Evolutionary conservation across 2,797 vertebrate genomes (phyloP).

Genomic region (Kryptopterus vitreolus): DNA sequence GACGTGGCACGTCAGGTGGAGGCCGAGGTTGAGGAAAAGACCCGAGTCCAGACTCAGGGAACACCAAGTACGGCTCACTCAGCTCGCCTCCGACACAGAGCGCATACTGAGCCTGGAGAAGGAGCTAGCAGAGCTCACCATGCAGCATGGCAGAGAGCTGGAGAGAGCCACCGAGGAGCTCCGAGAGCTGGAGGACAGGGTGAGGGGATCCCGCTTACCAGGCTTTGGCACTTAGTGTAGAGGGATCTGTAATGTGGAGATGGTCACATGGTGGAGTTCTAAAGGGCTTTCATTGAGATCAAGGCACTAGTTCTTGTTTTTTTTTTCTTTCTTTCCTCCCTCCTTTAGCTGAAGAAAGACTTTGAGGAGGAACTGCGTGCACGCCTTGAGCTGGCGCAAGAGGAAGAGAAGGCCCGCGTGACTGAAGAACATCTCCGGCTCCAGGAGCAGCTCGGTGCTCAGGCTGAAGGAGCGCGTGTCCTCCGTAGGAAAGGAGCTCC

Average conservation of each 20-base stretch:
- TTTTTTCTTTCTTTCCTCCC: not conserved
- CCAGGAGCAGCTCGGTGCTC: constrained; percentile 54
- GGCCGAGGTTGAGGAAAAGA: constrained; percentile 70
- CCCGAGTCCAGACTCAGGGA: constrained; percentile 69
- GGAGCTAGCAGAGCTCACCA: constrained; percentile 67
- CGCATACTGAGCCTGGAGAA: constrained; percentile 68
- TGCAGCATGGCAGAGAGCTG: constrained; percentile 69
- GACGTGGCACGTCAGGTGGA: constrained; percentile 73
- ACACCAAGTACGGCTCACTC: constrained; percentile 62
- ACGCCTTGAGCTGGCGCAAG: constrained; percentile 56
- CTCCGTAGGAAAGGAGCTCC: constrained; percentile 63
- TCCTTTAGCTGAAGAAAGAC: constrained; percentile 63
- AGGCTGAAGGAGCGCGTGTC: constrained; percentile 35
- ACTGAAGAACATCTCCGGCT: constrained; percentile 58
- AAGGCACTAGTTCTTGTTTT: not conserved
- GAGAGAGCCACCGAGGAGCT: constrained; percentile 59
- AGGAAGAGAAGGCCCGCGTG: constrained; percentile 53
- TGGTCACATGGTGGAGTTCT: not conserved
- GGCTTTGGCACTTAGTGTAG: not conserved
- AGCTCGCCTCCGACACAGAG: constrained; percentile 59
- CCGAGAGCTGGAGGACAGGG: constrained; percentile 68
- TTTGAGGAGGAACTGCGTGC: constrained; percentile 59
- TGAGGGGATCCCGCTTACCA: constrained; percentile 46
- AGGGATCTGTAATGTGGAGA: not conserved
- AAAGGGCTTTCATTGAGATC: not conserved